These are phyloP conservation scores for Sminthurinus aureus DNA, from an alignment of 2,888 invertebrate genomes.

Conservation along the genomic window DNA sequence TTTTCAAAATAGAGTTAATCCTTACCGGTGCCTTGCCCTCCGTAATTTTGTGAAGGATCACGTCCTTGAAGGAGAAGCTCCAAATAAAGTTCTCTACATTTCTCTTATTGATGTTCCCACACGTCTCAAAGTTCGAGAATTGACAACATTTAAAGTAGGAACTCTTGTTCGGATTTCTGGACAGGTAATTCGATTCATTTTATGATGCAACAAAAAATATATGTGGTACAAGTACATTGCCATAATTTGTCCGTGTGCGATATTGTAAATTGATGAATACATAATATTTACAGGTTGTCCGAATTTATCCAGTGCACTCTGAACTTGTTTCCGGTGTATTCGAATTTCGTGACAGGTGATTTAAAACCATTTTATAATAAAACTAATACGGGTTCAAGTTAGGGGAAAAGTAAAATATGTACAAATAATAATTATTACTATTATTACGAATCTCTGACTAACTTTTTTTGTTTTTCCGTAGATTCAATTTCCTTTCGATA, in stretches of 20 bases:
- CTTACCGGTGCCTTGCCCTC: conserved; percentile 92
- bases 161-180: conserved; percentile 92
- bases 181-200: conserved; percentile 67
- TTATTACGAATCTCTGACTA: too few relatives aligned
- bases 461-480: too few relatives aligned
- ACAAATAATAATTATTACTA: too few relatives aligned
- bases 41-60: conserved; percentile 86
- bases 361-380: too few relatives aligned
- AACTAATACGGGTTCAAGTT: too few relatives aligned
- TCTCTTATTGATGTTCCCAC: conserved; percentile 94
- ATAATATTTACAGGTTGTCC: conserved; percentile 78
- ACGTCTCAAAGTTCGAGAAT: conserved; percentile 87
- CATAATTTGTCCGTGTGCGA: too few relatives aligned
- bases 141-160: conserved; percentile 93
- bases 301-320: conserved; percentile 99
- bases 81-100: conserved; percentile 81
- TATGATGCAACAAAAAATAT: too few relatives aligned
- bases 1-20: conserved; percentile 87
- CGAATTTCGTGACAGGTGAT: conserved; percentile 92
- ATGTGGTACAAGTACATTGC: too few relatives aligned
- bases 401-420: too few relatives aligned
- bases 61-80: conserved; percentile 62
- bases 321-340: conserved; percentile 89
- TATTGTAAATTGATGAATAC: too few relatives aligned
- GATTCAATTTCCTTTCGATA: too few relatives aligned